Evolutionary conservation across 2,113 vertebrate genomes (phyloP), one percentile per base, ranked within the genome.

Genomic region (Empidonax traillii): DNA sequence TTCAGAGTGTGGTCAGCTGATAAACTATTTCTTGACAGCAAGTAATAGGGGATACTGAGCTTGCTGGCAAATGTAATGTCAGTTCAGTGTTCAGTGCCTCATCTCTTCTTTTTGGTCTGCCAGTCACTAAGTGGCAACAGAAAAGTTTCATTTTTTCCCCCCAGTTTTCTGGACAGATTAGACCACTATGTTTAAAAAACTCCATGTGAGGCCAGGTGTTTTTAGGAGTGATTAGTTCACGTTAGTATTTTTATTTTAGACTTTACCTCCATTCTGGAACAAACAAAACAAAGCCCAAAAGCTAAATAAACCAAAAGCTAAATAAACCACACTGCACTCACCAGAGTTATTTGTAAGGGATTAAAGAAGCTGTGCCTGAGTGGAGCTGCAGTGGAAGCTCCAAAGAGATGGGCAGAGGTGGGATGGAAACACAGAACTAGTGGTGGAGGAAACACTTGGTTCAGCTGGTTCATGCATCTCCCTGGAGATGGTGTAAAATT

Each of bases 361-460:
- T 20, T 8, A 24, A 68, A 39, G 68, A 19, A 18, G 21, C n/a
- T 2, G 3, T 21, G 56, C 31, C 49, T 14, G 23, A 58, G 74
- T 35, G 55, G 58, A 77, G 59, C 25, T 49, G 46, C 37, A 33
- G 23, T 12, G 41, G 43, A 19, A 87, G 41, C 35, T 81, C 37
- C 16, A 5, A 49, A 43, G 51, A 19, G 37, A 25, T 9, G 44
- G 18, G 47, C 5, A 14, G n/a, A 52, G 43, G 1, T 14, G 14
- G 23, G 41, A 5, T 9, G 7, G 44, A 46, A 47, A 25, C 59
- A 10, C 5, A 1, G 0, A n/a, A 16, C 33, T 76, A 14, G 8
- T 8, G 53, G 33, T 19, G 37, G 23, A 53, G 79, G 72, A 74
- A 73, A 19, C 8, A 0, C 15, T 33, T 22, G 37, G 30, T 18